These are phyloP conservation scores for Falcunculus frontatus DNA, from an alignment of 2,113 vertebrate genomes.

Conservation along the genomic window DNA sequence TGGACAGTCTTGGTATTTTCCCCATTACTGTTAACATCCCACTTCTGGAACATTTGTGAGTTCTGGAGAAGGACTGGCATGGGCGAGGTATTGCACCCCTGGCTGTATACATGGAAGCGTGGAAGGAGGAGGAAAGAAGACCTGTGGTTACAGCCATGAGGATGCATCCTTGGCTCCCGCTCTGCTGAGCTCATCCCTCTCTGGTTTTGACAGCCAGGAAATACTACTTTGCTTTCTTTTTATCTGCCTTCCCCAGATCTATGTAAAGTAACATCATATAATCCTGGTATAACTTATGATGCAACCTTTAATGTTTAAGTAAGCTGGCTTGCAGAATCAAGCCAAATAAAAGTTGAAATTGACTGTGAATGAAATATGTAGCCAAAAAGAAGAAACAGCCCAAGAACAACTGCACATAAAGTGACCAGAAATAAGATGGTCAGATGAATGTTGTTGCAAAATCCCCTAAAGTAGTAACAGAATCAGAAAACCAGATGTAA, in stretches of 20 bases:
- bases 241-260: background rate
- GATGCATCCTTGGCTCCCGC: background rate
- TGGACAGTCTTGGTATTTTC: background rate
- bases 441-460: background rate
- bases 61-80: background rate
- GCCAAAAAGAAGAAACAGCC: background rate
- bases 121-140: background rate
- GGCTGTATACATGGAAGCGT: accelerated
- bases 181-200: background rate
- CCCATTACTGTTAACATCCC: background rate
- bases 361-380: background rate
- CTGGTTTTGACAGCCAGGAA: background rate
- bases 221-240: background rate
- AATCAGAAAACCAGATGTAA: background rate
- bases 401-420: background rate
- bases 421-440: background rate
- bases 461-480: background rate
- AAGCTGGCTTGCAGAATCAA: background rate
- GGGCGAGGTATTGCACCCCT: background rate
- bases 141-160: background rate
- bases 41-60: background rate
- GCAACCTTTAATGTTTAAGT: background rate
- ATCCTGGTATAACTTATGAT: background rate
- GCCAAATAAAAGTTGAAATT: background rate
- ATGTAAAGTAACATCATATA: background rate